Conservation (phyloP, 2,113 vertebrate species). For the Sterrhoptilus dennistouni region DNA sequence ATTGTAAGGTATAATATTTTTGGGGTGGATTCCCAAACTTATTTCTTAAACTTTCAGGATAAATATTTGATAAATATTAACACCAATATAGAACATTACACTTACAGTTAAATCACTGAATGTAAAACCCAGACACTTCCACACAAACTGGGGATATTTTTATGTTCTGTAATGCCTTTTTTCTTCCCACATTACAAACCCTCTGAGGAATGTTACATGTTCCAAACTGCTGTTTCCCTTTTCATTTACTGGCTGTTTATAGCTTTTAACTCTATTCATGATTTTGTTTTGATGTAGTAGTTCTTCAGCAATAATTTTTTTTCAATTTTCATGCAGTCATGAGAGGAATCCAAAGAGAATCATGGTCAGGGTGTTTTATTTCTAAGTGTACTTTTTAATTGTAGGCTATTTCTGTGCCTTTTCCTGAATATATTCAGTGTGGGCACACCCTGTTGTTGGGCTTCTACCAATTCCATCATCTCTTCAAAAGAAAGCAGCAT, state of each 20-base stretch:
- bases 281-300: not conserved
- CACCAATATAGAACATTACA: not conserved
- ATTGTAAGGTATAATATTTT: not conserved
- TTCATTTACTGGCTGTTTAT: constrained; percentile 8
- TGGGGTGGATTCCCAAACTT: not conserved
- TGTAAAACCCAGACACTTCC: constrained; percentile 6
- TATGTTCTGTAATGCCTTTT: not conserved
- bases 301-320: not conserved
- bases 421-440: not conserved
- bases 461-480: constrained; percentile 15
- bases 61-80: not conserved
- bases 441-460: constrained; percentile 1
- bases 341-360: not conserved
- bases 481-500: constrained; percentile 28
- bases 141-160: constrained; percentile 11
- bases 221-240: constrained; percentile 2
- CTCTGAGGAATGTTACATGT: constrained; percentile 27
- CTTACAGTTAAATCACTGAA: not conserved
- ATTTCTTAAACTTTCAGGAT: not conserved
- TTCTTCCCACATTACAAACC: constrained; percentile 6
- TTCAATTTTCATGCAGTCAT: not conserved
- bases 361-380: not conserved
- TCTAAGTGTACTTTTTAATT: constrained; percentile 17
- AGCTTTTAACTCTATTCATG: not conserved
- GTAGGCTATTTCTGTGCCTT: not conserved